These are phyloP conservation scores for Neocrepidodera transversa DNA, from an alignment of 2,888 invertebrate genomes.

Conservation along the genomic window DNA sequence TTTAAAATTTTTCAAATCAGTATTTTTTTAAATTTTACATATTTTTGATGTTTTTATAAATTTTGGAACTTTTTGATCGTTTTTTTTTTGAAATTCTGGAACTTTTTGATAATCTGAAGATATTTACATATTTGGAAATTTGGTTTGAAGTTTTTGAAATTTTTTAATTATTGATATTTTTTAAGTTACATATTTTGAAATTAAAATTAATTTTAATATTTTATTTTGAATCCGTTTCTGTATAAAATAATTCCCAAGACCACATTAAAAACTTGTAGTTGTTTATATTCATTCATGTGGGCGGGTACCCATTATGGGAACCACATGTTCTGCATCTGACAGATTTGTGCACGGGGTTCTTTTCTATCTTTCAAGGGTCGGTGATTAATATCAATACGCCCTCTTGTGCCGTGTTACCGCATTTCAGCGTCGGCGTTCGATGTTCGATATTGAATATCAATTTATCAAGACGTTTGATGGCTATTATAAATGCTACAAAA, in stretches of 20 bases:
- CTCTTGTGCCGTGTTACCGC: slow-evolving; percentile 38
- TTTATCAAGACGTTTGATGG: slow-evolving; percentile 41
- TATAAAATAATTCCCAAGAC: slow-evolving; percentile 41
- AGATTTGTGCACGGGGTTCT: slow-evolving; percentile 47
- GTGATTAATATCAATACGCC: slow-evolving; percentile 43
- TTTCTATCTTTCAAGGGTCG: slow-evolving; percentile 25
- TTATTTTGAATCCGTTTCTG: no score
- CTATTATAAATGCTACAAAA: slow-evolving; percentile 12
- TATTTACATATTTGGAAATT: no score
- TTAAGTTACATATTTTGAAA: no score
- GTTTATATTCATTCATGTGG: slow-evolving; percentile 43
- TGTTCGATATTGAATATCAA: slow-evolving; percentile 46
- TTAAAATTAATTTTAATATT: no score
- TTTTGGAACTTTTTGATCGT: no score
- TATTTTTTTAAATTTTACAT: no score
- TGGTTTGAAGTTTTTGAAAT: no score
- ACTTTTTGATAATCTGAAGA: no score
- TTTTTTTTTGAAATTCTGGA: no score
- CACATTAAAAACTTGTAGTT: slow-evolving; percentile 46
- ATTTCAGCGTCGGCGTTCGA: slow-evolving; percentile 42
- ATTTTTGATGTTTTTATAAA: no score
- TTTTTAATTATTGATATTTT: no score
- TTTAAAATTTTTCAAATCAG: no score
- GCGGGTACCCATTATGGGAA: slow-evolving; percentile 52
- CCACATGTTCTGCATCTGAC: slow-evolving; percentile 52